phyloP scores from a whole-genome alignment of 2,113 vertebrate genomes.

The Illadopsis cleaveri region DNA sequence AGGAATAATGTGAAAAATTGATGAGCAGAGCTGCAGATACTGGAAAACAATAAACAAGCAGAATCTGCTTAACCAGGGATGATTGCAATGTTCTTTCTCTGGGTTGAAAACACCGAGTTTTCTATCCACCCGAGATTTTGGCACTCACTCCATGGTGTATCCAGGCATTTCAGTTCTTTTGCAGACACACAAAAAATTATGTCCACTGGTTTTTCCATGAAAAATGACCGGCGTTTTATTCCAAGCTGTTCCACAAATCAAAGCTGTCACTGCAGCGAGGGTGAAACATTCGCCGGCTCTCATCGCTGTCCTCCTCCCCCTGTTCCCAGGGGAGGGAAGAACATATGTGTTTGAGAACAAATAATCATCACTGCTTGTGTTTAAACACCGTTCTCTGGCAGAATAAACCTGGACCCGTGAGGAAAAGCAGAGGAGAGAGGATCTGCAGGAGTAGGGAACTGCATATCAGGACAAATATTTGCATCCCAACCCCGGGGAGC shows the following conservation, averaged over 20 bases:
- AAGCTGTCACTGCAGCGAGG: not conserved
- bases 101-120: not conserved
- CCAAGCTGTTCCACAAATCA: not conserved
- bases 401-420: not conserved
- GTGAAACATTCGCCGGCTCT: not conserved
- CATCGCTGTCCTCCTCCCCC: not conserved
- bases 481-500: not conserved
- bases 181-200: not conserved
- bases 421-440: not conserved
- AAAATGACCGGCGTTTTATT: not conserved
- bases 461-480: fast-evolving
- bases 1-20: slow-evolving; percentile 21
- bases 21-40: slow-evolving; percentile 8
- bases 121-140: not conserved
- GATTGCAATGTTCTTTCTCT: not conserved
- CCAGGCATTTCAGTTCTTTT: not conserved
- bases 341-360: not conserved
- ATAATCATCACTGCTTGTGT: not conserved
- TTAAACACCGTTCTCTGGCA: not conserved
- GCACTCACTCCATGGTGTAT: not conserved
- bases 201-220: not conserved
- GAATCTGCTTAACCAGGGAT: not conserved
- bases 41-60: slow-evolving; percentile 4
- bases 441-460: not conserved
- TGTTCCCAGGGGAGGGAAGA: not conserved